Percentiles rank a stretch among this genome's conserved stretches.
Conservation (phyloP, 2,113 vertebrate species). For the Trachemys scripta region DNA sequence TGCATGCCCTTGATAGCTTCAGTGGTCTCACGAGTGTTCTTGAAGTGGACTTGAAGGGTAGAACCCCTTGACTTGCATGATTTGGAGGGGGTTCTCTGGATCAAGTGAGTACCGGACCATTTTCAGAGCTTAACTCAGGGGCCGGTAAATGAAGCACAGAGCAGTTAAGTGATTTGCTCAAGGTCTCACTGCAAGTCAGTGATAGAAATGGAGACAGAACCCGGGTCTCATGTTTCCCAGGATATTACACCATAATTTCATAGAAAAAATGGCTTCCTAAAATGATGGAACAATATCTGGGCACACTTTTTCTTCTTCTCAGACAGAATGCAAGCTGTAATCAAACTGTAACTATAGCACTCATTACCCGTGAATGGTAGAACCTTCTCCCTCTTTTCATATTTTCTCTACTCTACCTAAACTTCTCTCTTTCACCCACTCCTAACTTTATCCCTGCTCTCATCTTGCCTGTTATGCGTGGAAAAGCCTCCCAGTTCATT, state of each 20-base stretch:
- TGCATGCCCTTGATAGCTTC: too few relatives aligned
- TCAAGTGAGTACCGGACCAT: too few relatives aligned
- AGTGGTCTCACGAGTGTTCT: too few relatives aligned
- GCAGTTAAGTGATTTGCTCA: slow-evolving; percentile 65
- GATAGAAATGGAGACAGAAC: slow-evolving; percentile 69
- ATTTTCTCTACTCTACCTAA: background rate
- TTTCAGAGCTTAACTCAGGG: background rate
- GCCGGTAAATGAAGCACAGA: slow-evolving; percentile 59
- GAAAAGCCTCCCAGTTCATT: background rate
- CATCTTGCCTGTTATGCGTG: background rate
- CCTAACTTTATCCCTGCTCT: accelerated
- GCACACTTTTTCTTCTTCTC: slow-evolving; percentile 21
- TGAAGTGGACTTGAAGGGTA: too few relatives aligned
- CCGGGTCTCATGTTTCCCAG: slow-evolving; percentile 43
- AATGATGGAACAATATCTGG: slow-evolving; percentile 53
- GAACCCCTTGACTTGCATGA: too few relatives aligned
- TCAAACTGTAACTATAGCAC: accelerated
- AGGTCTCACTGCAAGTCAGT: slow-evolving; percentile 66
- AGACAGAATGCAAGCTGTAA: background rate
- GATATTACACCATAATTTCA: slow-evolving; percentile 55
- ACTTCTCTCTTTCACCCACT: background rate
- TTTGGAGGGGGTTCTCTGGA: too few relatives aligned
- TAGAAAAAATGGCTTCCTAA: slow-evolving; percentile 20
- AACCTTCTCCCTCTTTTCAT: background rate
- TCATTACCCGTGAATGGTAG: background rate